phyloP scores from a whole-genome alignment of 2,797 vertebrate genomes.

The Takifugu ocellatus region DNA sequence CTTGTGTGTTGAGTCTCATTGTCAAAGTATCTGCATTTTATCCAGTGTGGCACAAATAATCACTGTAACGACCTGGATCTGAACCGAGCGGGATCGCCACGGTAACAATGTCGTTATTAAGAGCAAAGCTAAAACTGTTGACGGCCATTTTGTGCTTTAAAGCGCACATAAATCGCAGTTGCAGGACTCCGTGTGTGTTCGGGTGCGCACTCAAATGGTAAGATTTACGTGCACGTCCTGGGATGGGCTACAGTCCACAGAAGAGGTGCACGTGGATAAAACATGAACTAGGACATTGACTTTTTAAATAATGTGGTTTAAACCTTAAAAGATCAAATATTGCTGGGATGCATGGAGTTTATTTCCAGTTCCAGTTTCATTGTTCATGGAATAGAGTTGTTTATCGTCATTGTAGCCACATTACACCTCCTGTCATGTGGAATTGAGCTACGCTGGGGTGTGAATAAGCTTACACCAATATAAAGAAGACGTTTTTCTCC shows the following conservation, averaged over 20 bases:
- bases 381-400: too few species aligned
- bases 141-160: conserved; percentile 3
- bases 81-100: not conserved
- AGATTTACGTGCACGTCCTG: too few species aligned
- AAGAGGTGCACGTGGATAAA: too few species aligned
- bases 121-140: conserved; percentile 7
- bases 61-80: not conserved
- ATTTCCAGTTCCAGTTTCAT: too few species aligned
- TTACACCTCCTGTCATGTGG: conserved; percentile 6
- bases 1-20: not conserved
- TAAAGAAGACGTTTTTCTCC: conserved; percentile 12
- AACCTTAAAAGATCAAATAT: too few species aligned
- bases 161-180: conserved; percentile 5
- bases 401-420: too few species aligned
- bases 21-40: not conserved
- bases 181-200: too few species aligned
- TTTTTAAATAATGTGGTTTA: too few species aligned
- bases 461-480: conserved; percentile 17
- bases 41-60: not conserved
- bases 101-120: conserved; percentile 7
- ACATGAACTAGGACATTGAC: too few species aligned
- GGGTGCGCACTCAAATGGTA: too few species aligned
- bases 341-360: too few species aligned
- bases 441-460: conserved; percentile 8
- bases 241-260: too few species aligned